Evolutionary conservation across 2,888 invertebrate genomes (phyloP).

Genomic region (Toxonevra muliebris): DNA sequence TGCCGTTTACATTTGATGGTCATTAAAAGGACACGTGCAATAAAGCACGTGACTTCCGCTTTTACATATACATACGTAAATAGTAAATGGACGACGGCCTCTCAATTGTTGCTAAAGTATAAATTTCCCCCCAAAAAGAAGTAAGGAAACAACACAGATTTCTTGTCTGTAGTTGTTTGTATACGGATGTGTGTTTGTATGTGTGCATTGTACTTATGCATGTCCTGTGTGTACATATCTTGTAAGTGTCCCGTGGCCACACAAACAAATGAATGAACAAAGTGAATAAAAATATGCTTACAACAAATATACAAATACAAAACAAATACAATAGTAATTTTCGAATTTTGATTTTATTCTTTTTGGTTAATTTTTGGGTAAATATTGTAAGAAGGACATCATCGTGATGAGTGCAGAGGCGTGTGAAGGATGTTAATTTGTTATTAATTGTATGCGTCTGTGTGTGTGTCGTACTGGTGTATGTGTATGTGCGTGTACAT

Average conservation of each 20-base stretch:
- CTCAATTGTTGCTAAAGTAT: slow-evolving; percentile 28
- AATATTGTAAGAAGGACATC: slow-evolving; percentile 20
- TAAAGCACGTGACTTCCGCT: slow-evolving; percentile 58
- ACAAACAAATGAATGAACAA: slow-evolving; percentile 11
- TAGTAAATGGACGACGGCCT: slow-evolving; percentile 32
- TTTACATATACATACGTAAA: slow-evolving; percentile 25
- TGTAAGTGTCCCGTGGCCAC: slow-evolving; percentile 30
- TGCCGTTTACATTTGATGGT: slow-evolving; percentile 53
- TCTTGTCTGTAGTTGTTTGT: slow-evolving; percentile 42
- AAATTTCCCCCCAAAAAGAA: slow-evolving; percentile 4
- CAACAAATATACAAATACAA: slow-evolving; percentile 46
- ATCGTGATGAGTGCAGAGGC: slow-evolving; percentile 17
- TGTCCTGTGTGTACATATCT: slow-evolving; percentile 21
- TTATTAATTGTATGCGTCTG: slow-evolving; percentile 55
- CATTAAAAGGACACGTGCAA: slow-evolving; percentile 64
- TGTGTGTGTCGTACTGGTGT: background rate
- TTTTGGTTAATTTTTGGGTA: slow-evolving; percentile 56
- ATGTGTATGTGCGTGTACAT: background rate
- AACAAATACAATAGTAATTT: slow-evolving; percentile 29
- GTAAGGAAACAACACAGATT: slow-evolving; percentile 22
- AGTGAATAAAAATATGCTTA: slow-evolving; percentile 19
- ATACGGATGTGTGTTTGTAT: slow-evolving; percentile 20
- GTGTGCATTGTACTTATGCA: slow-evolving; percentile 21
- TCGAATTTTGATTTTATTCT: slow-evolving; percentile 49
- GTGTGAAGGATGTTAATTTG: slow-evolving; percentile 61